phyloP scores from a whole-genome alignment of 2,113 vertebrate species.

The Oxygymnocypris stewartii region DNA sequence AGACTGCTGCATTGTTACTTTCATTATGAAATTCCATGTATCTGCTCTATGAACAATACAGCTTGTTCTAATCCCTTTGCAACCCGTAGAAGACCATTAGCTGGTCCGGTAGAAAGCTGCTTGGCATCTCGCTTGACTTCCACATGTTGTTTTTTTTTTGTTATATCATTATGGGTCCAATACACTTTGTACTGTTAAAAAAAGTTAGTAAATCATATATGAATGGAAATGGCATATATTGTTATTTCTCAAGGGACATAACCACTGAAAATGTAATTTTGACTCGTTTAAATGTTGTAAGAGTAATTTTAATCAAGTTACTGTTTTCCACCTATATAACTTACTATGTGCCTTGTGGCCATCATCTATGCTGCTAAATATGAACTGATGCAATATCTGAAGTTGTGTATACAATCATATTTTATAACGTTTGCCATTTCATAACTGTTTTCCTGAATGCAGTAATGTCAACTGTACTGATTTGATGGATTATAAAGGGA shows the following conservation, averaged over 20 bases:
- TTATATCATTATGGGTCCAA: neutral
- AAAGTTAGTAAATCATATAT: neutral
- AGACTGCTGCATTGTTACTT: constrained; percentile 17
- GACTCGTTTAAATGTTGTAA: neutral
- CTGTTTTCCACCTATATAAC: neutral
- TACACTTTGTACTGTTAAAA: constrained; percentile 7
- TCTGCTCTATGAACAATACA: constrained; percentile 19
- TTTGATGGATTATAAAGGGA: constrained; percentile 68
- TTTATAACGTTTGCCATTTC: constrained; percentile 17
- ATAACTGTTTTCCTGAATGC: constrained; percentile 45
- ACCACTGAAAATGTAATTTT: neutral
- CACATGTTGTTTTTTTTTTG: neutral
- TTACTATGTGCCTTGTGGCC: constrained; percentile 30
- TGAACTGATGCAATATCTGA: constrained; percentile 26
- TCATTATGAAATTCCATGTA: too few species aligned
- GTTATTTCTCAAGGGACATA: neutral
- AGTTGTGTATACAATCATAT: constrained; percentile 19
- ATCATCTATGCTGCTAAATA: constrained; percentile 36
- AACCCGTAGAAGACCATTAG: constrained; percentile 34
- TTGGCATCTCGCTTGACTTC: too few species aligned
- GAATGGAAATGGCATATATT: neutral
- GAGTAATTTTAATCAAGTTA: neutral
- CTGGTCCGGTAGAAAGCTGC: constrained; percentile 23
- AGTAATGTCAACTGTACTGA: constrained; percentile 26
- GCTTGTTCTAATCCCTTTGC: constrained; percentile 28